Evolutionary conservation across 1,140 invertebrate genomes (phyloP), one percentile per base, ranked within the genome.

Genomic region (Caenorhabditis elegans): DNA sequence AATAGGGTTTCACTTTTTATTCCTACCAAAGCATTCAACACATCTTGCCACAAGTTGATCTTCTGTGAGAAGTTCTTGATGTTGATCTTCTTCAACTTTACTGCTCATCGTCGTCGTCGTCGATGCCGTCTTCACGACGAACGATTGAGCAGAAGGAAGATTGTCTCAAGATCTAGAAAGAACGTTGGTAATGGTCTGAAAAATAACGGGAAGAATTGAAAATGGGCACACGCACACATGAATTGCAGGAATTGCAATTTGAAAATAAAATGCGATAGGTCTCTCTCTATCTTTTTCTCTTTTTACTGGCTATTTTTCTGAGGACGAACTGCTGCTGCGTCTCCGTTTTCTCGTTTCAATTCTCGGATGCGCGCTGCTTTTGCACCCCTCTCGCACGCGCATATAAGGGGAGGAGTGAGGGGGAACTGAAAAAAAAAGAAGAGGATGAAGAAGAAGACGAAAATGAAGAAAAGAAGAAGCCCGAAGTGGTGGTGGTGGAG

Each of bases 201-300:
- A 24, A 13, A 55, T 53, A 6, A 2, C 8, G 8, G 8, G 26
- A 53, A 11, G 11, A 34, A 34, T 34, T 60, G 28, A 60, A 60
- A 60, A 17, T 60, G 26, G 53, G 28, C 5, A 34, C n/a, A 8
- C n/a, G 49, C 49, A 60, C 53, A 60, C 53, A 76, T 76, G 36
- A 46, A 48, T 46, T 47, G 70, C 19, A 76, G 19, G 70, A 76
- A 46, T 46, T 47, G 70, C 39, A 55, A 78, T 36, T 43, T 55
- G 77, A 55, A 55, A 78, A 78, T 51, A 47, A 47, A 78, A 39
- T 78, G 49, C 48, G 77, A 78, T 51, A 78, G 24, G 47, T 39
- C 77, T 47, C 77, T 51, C n/a, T n/a, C n/a, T n/a, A n/a, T n/a
- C n/a, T n/a, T n/a, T 53, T 78, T 78, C 26, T 47, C 77, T 55